Evolutionary conservation across 1,140 invertebrate species (phyloP), one percentile per base, ranked within the genome.

Genomic region (Nixonia krombeini): DNA sequence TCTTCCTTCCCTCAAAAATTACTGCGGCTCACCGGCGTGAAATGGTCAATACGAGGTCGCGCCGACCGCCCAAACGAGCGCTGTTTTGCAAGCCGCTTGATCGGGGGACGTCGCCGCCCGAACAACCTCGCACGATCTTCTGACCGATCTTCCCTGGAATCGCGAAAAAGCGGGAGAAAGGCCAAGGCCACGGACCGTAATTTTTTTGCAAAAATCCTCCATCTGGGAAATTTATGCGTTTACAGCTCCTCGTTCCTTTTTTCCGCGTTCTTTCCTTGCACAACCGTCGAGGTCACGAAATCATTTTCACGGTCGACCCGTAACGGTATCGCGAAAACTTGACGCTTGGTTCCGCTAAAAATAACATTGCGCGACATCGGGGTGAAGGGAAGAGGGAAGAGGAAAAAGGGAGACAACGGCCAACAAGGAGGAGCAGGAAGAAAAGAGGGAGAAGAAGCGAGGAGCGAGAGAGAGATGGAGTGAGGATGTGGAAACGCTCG

Each of bases 281-380:
- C 26, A 41, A 4, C 31, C 35, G 42, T 70, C 59, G 64, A 79
- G 62, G 69, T 67, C 52, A 67, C 42, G 10, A 37, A 21, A 59
- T 55, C 15, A 18, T 68, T 65, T 56, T 63, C 61, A 59, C 21
- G 41, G 42, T 29, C 52, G 55, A 44, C 35, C 41, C 16, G 12
- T 74, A 76, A 75, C 66, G 68, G 67, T 61, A 70, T 69, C 44
- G 55, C 49, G 38, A 72, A 75, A 79, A 74, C 59, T 71, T 59
- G 40, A 49, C 63, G 71, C 65, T 53, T 72, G 52, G n/a, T 58
- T 55, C 64, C 56, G 58, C 45, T 68, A 71, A 71, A 71, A 68
- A 55, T 58, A 64, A 51, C 45, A 29, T 33, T 28, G 13, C 16
- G 33, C 17, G 6, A 21, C 2, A 3, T 21, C 21, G 28, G 4